These are phyloP conservation scores for Scaptodrosophila lebanonensis DNA, from an alignment of 1,140 invertebrate genomes.

Conservation along the genomic window DNA sequence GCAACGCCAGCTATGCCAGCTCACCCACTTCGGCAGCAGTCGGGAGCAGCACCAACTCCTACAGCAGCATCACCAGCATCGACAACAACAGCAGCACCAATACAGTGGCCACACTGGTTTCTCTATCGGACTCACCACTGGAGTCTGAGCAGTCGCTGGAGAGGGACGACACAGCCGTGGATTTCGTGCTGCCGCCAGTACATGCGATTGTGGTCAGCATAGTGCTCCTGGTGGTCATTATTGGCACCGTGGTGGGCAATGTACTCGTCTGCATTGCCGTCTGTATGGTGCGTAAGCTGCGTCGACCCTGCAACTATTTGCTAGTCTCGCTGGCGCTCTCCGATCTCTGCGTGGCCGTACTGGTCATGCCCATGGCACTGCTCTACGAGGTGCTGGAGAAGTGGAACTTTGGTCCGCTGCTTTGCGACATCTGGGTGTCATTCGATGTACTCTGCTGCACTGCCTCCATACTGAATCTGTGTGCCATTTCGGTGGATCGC, in stretches of 20 bases:
- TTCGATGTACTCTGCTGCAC: constrained; percentile 91
- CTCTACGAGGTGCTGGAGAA: constrained; percentile 88
- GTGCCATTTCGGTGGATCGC: constrained; percentile 92
- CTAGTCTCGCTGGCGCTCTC: constrained; percentile 94
- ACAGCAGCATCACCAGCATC: constrained; percentile 58
- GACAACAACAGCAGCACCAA: constrained; percentile 44
- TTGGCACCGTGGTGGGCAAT: constrained; percentile 91
- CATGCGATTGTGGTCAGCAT: constrained; percentile 84
- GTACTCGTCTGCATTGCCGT: constrained; percentile 93
- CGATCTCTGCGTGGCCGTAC: constrained; percentile 88
- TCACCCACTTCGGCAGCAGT: constrained; percentile 2
- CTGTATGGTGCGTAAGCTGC: constrained; percentile 90
- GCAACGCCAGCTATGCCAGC: neutral
- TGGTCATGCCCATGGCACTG: constrained; percentile 92
- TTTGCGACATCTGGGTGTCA: constrained; percentile 92
- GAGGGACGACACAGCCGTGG: constrained; percentile 44
- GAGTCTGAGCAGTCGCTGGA: too few species aligned
- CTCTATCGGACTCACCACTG: constrained; percentile 42
- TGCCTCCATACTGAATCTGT: constrained; percentile 94
- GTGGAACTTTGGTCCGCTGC: constrained; percentile 89
- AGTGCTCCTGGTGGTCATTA: constrained; percentile 85
- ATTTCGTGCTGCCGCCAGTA: constrained; percentile 74
- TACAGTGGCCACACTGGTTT: constrained; percentile 21
- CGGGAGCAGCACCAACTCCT: constrained; percentile 18
- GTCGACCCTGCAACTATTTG: constrained; percentile 90